Base-by-base conservation (phyloP, 2,113 vertebrate species). In the Serinus canaria region DNA sequence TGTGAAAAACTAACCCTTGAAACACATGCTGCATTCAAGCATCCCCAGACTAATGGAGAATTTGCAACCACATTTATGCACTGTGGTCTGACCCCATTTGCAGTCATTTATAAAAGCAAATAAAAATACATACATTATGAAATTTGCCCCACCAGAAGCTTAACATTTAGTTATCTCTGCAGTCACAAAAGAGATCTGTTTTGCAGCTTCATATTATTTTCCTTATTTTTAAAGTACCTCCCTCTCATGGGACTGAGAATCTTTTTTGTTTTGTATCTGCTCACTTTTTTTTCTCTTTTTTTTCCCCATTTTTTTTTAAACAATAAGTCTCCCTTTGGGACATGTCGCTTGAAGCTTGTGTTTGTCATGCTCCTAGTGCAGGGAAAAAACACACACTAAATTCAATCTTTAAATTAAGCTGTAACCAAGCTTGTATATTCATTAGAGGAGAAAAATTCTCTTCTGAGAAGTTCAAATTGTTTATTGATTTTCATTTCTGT, bases 401-500 rank as follows among this genome's bases (percentile, higher is more conserved):
- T 98, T 98, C 98, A 98, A 94, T 98, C 98, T 97, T 96, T 96
- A 98, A 97, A 97, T 98, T 98, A 98, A 98, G 98, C 98, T 98
- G 98, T 99, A 98, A 98, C 98, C 98, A 98, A 98, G 97, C 98
- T 99, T 99, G 98, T 99, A 99, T 99, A 99, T 99, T 99, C 99
- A 99, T 99, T 99, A 99, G 98, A 98, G 98, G 97, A 98, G 97
- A 98, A 98, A 99, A 98, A 98, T 98, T 98, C 98, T 99, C 98
- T 98, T 99, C 97, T 97, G 99, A 99, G 98, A 99, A 99, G 99
- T 99, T 99, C 98, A 99, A 98, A 99, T 99, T 99, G 99, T 99
- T 99, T 99, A 99, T 99, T 99, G 99, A 99, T 99, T 99, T 99
- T 99, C 99, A 99, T 99, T 99, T 99, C 99, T 99, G 98, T 98